Evolutionary conservation across 2,888 invertebrate species (phyloP).

Genomic region (Allolobophora icterica): DNA sequence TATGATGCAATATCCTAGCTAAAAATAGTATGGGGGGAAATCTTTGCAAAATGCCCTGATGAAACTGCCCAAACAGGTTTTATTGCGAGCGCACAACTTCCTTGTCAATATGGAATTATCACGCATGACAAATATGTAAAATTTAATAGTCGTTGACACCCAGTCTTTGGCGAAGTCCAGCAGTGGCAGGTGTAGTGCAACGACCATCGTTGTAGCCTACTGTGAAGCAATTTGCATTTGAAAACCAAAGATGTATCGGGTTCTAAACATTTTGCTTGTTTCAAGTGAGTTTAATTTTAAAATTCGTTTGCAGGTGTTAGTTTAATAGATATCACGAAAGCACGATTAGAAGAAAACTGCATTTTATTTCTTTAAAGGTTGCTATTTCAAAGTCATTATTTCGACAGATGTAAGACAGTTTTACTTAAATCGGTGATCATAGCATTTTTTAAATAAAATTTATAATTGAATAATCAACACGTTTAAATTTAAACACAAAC

Average conservation of each 20-base stretch:
- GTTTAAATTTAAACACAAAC: too few species aligned
- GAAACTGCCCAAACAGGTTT: not conserved
- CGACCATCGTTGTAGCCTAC: not conserved
- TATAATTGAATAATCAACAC: too few species aligned
- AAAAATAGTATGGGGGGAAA: not conserved
- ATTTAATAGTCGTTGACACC: too few species aligned
- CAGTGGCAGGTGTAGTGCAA: not conserved
- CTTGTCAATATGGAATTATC: not conserved
- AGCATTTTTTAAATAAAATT: too few species aligned
- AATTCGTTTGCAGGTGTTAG: not conserved
- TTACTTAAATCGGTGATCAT: too few species aligned
- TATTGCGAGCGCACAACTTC: not conserved
- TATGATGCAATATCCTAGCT: not conserved
- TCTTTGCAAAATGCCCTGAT: not conserved
- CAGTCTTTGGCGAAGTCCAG: not conserved
- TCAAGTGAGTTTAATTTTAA: not conserved
- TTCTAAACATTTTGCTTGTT: not conserved
- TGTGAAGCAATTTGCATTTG: not conserved
- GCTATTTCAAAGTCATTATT: too few species aligned
- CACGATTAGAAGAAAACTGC: not conserved
- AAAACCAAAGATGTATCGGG: not conserved
- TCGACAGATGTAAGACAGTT: too few species aligned
- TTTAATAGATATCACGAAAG: not conserved
- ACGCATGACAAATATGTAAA: too few species aligned
- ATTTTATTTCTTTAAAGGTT: too few species aligned